Conservation (phyloP, 1,140 invertebrate species). For the Andrena cerasifolii region DNA sequence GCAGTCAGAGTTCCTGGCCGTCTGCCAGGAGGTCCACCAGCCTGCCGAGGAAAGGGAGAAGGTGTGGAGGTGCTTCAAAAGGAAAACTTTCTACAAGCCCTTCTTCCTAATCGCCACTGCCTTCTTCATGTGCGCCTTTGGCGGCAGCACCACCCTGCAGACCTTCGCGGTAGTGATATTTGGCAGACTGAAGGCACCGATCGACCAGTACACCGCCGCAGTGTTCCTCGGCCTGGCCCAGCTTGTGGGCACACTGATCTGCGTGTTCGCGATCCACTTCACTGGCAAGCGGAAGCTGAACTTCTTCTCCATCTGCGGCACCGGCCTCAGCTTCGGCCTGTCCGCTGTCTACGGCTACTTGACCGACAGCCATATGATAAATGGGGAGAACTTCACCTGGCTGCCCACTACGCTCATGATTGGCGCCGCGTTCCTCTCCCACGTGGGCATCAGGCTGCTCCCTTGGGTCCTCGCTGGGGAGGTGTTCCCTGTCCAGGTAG, state of each 20-base stretch:
- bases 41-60: conserved; percentile 60
- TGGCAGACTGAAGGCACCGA: conserved; percentile 85
- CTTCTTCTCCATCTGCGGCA: conserved; percentile 86
- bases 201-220: conserved; percentile 88
- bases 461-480: conserved; percentile 91
- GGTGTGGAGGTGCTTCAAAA: conserved; percentile 78
- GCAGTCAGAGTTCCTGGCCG: conserved; percentile 83
- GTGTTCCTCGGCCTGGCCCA: conserved; percentile 87
- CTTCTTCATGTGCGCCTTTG: conserved; percentile 88
- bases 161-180: conserved; percentile 90
- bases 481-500: conserved; percentile 80
- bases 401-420: conserved; percentile 87
- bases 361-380: conserved; percentile 50
- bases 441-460: conserved; percentile 87
- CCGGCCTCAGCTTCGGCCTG: conserved; percentile 84
- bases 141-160: conserved; percentile 87
- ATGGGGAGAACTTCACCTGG: conserved; percentile 84
- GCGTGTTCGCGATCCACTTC: conserved; percentile 86
- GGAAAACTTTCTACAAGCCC: conserved; percentile 84
- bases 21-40: conserved; percentile 80
- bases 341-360: conserved; percentile 84
- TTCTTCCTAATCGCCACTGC: conserved; percentile 85
- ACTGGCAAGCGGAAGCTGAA: conserved; percentile 87
- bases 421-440: conserved; percentile 86
- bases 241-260: conserved; percentile 85